Evolutionary conservation across 2,797 vertebrate genomes (phyloP).

Genomic region (Petrocephalus sullivani): DNA sequence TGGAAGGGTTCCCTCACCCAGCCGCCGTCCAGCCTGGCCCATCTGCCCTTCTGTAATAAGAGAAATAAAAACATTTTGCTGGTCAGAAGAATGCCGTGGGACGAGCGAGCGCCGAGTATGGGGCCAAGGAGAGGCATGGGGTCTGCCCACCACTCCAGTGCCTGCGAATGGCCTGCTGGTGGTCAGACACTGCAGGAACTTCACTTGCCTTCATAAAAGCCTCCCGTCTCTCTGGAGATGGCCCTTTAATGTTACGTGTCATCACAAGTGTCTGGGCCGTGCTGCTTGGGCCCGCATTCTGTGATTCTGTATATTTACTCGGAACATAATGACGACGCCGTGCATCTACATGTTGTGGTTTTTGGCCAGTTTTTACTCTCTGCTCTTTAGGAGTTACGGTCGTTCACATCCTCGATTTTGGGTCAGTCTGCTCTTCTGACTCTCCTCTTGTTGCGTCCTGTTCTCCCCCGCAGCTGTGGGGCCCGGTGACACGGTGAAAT

Average conservation of each 20-base stretch:
- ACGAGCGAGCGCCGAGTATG: background rate
- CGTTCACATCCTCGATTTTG: background rate
- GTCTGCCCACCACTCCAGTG: background rate
- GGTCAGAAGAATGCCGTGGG: background rate
- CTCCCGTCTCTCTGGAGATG: background rate
- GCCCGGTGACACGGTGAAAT: background rate
- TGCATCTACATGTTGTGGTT: background rate
- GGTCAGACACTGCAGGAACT: background rate
- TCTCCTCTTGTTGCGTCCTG: background rate
- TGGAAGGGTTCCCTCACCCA: constrained; percentile 21
- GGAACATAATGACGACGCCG: background rate
- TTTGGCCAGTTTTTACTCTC: background rate
- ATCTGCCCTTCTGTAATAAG: constrained; percentile 43
- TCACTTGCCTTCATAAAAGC: background rate
- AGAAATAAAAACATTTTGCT: constrained; percentile 35
- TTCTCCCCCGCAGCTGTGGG: background rate
- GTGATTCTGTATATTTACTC: background rate
- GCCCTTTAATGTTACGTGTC: background rate
- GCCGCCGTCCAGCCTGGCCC: constrained; percentile 36
- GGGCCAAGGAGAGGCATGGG: background rate
- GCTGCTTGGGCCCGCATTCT: background rate
- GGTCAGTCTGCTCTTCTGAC: background rate
- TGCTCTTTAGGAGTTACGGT: background rate
- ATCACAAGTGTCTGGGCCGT: background rate
- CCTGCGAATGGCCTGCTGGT: background rate